phyloP scores from a whole-genome alignment of 2,113 vertebrate genomes.

The Spilogale gracilis region DNA sequence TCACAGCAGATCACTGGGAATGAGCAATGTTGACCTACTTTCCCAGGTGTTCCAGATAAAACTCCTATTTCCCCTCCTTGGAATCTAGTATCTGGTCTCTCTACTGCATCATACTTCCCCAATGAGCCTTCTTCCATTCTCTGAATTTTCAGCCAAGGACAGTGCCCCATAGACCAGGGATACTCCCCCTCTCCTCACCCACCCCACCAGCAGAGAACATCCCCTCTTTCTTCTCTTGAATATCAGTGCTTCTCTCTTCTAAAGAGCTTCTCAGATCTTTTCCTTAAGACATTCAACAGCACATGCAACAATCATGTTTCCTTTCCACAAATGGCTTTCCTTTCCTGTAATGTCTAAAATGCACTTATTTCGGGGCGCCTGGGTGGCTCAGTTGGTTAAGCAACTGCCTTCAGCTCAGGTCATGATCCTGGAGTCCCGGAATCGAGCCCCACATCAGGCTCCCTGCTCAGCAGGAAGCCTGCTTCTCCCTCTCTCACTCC shows the following conservation, averaged over 20 bases:
- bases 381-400: too few species aligned
- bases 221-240: not conserved
- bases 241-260: not conserved
- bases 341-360: not conserved
- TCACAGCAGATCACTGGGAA: not conserved
- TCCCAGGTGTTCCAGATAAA: not conserved
- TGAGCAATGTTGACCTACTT: not conserved
- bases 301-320: not conserved
- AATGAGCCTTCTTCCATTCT: not conserved
- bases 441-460: too few species aligned
- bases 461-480: too few species aligned
- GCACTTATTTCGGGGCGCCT: not conserved
- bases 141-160: conserved; percentile 47
- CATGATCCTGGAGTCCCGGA: too few species aligned
- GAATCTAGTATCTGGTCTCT: not conserved
- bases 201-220: not conserved
- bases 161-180: not conserved
- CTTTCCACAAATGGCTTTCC: conserved; percentile 24
- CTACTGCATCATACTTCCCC: not conserved
- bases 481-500: too few species aligned
- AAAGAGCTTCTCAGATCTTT: conserved; percentile 16
- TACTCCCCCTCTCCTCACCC: not conserved
- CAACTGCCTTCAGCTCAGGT: too few species aligned
- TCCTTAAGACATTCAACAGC: not conserved
- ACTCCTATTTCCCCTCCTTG: not conserved